Evolutionary conservation across 1,140 invertebrate species (phyloP).

Genomic region (Leptinotarsa lineolata): DNA sequence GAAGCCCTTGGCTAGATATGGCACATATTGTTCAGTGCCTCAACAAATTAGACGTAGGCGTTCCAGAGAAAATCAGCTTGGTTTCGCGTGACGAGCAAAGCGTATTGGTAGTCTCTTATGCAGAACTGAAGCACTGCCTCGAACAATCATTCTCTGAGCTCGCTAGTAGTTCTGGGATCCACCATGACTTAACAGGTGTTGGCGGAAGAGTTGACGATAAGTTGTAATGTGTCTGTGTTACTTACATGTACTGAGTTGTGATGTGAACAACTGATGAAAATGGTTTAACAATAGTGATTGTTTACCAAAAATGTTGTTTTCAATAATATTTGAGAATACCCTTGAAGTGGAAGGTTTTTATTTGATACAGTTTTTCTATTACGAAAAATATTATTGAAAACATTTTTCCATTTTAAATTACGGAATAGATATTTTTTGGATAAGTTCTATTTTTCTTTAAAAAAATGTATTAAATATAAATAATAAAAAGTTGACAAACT

Average conservation of each 20-base stretch:
- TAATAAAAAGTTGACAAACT: constrained; percentile 14
- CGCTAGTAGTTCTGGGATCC: constrained; percentile 31
- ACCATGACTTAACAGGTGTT: constrained; percentile 31
- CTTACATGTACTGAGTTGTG: constrained; percentile 14
- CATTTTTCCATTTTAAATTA: constrained; percentile 37
- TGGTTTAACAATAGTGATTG: constrained; percentile 34
- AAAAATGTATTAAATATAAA: constrained; percentile 27
- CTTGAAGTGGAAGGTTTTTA: constrained; percentile 11
- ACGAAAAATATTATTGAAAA: constrained; percentile 36
- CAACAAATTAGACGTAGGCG: constrained; percentile 91
- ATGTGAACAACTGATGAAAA: constrained; percentile 15
- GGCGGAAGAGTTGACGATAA: constrained; percentile 30
- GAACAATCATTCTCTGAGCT: constrained; percentile 87
- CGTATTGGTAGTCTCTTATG: constrained; percentile 91
- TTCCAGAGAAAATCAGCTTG: constrained; percentile 88
- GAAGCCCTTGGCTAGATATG: constrained; percentile 93
- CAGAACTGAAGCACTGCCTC: constrained; percentile 92
- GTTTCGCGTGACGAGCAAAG: constrained; percentile 96
- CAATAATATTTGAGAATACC: constrained; percentile 32
- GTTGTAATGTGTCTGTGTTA: constrained; percentile 33
- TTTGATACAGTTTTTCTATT: not conserved
- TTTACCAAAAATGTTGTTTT: constrained; percentile 34
- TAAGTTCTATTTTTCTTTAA: constrained; percentile 44
- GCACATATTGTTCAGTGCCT: constrained; percentile 92
- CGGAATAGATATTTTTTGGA: constrained; percentile 41